Base-by-base conservation (phyloP, 2,888 invertebrate genomes). In the Siphonodentalium dalli region DNA sequence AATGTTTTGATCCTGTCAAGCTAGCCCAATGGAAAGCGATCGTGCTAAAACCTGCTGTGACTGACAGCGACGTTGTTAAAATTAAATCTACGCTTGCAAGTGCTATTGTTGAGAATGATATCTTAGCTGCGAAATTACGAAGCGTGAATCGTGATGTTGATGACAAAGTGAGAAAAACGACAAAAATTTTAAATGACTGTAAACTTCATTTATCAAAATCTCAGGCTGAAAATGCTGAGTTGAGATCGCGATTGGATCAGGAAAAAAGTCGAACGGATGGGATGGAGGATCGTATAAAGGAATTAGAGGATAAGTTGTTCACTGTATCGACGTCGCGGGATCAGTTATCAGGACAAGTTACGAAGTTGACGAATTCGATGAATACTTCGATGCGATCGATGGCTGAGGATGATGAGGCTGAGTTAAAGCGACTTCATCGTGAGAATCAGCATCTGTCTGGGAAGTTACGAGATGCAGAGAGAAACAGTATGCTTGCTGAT, bases 61-160 rank as follows among this genome's bases (percentile, higher is more conserved):
- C 66, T 26, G 72, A 73, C 49, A 63, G 61, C 38, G 71, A 72
- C 20, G 61, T 69, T 26, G 59, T 72, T 46, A 72, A 76, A 54
- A 50, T 76, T 23, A 75, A 76, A 58, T 70, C 73, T 54, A 71
- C 74, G 20, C 61, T 76, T 33, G 76, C 74, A 28, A 71, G 69
- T 24, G 68, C 70, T 23, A 61, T 74, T 34, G 65, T 72, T 31
- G 76, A 76, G 61, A 66, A 74, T 54, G 72, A 76, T 48, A 69
- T 76, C 43, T 48, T 76, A 33, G 67, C 67, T 41, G 69, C 74
- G 28, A 74, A 70, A 55, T 56, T 76, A 13, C 67, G 62, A 56
- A 75, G 72, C 54, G 71, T 72, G 9, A 70, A 66, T 44, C 49
- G 56, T 35, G 76, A 75, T 47, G 69, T 75, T 41, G 65, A 69